Evolutionary conservation across 2,113 vertebrate species (phyloP).

Genomic region (Coptodon rendalli): DNA sequence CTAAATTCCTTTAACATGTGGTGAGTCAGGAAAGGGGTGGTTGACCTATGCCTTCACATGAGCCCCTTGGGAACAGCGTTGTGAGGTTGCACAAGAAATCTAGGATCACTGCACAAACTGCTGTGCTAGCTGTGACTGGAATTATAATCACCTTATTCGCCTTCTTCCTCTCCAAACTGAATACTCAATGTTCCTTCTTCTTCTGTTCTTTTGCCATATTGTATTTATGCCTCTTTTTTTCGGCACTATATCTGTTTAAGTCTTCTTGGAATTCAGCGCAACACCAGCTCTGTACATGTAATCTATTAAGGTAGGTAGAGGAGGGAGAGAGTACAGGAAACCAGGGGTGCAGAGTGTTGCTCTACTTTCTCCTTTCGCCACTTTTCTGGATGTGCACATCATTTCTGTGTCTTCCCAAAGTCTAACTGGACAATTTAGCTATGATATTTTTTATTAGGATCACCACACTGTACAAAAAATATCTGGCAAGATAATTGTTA

Average conservation of each 20-base stretch:
- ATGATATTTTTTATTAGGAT: not conserved
- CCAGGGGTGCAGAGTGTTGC: slow-evolving; percentile 52
- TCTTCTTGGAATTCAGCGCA: slow-evolving; percentile 10
- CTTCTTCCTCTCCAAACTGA: slow-evolving; percentile 7
- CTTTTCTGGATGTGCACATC: slow-evolving; percentile 43
- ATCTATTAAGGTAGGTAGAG: slow-evolving; percentile 67
- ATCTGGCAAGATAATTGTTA: not conserved
- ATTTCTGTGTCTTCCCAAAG: not conserved
- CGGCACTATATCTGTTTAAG: slow-evolving; percentile 23
- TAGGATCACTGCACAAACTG: slow-evolving; percentile 66
- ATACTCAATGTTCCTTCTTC: not conserved
- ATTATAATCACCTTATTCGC: slow-evolving; percentile 69
- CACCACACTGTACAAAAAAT: not conserved
- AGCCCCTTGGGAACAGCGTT: slow-evolving; percentile 70
- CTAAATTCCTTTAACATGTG: slow-evolving; percentile 82
- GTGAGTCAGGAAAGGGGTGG: slow-evolving; percentile 78
- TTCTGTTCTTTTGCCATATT: not conserved
- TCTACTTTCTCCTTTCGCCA: slow-evolving; percentile 54
- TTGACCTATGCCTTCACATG: slow-evolving; percentile 76
- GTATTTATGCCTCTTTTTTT: slow-evolving; percentile 5
- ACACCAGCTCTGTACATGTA: slow-evolving; percentile 60
- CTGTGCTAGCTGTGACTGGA: slow-evolving; percentile 68
- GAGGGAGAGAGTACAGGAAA: slow-evolving; percentile 63
- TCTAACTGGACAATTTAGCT: not conserved
- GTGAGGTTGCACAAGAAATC: slow-evolving; percentile 65